Base-by-base conservation (phyloP, 2,888 invertebrate genomes). In the Erynnis tages region DNA sequence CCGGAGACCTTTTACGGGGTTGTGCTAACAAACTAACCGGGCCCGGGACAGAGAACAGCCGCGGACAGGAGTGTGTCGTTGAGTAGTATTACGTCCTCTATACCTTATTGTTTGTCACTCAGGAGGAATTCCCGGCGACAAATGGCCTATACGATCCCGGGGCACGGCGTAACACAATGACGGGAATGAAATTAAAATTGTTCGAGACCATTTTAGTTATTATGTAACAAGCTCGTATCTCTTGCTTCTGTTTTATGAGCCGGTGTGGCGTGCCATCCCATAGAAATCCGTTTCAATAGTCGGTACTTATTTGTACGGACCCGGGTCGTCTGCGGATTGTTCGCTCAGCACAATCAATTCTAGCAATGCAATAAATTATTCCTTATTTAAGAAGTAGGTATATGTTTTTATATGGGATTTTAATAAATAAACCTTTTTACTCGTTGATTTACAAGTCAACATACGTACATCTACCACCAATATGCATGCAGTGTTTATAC, bases 31-130 rank as follows among this genome's bases (percentile, higher is more conserved):
- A 73, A 73, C 73, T 76, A 76, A 54, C 41, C 49, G 48, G 29
- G 29, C 38, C 35, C 50, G 32, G 37, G 48, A 53, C 45, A 50
- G 35, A 49, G n/a, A 32, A 41, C 48, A n/a, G 43, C 38, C 57
- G 50, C 45, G 40, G 60, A 53, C 57, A 57, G 44, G 50, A 59
- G 60, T 62, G 65, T 61, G 57, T 57, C 53, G 57, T 57, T 54
- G 58, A 55, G 16, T 78, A 74, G 76, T 79, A 82, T 85, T 82
- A 85, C 75, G 88, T 88, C 87, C 63, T 56, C 62, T 56, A 60
- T 62, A 54, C 68, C 66, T 72, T 75, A 89, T 89, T 89, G 88
- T 89, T 78, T 79, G 88, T 86, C 88, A 87, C 79, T 89, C 88
- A 86, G 63, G 56, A 61, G 66, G 73, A 76, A 76, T 80, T 79